These are phyloP conservation scores for Sparidentex hasta DNA, from an alignment of 2,797 vertebrate genomes.

Conservation along the genomic window DNA sequence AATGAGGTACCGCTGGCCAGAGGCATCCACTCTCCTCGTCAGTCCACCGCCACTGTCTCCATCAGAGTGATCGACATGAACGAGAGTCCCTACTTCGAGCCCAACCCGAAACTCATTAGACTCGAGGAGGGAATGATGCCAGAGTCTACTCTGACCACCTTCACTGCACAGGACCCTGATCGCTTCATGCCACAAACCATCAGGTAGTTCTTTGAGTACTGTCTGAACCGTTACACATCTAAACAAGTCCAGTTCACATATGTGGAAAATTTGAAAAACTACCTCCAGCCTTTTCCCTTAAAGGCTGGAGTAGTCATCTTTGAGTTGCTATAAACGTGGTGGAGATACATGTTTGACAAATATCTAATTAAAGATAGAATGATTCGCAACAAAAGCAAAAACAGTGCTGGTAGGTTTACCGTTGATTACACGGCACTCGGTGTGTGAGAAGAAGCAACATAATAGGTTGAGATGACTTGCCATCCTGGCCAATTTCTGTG, in stretches of 20 bases:
- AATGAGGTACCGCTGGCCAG: constrained; percentile 94
- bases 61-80: constrained; percentile 95
- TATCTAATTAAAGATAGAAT: not conserved
- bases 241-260: not conserved
- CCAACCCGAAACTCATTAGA: constrained; percentile 92
- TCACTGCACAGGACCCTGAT: constrained; percentile 96
- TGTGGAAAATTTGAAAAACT: not conserved
- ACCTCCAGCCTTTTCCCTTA: not conserved
- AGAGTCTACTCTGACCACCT: constrained; percentile 88
- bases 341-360: not conserved
- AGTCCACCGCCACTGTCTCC: constrained; percentile 96
- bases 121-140: constrained; percentile 92
- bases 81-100: constrained; percentile 94
- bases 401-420: not conserved
- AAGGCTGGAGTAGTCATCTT: no score
- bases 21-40: constrained; percentile 94
- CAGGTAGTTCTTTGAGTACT: constrained; percentile 81
- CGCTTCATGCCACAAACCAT: constrained; percentile 95
- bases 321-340: no score
- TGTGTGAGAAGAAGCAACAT: not conserved
- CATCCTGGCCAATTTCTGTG: not conserved
- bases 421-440: not conserved
- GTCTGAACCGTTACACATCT: constrained; percentile 12
- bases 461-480: constrained; percentile 3
- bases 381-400: not conserved